phyloP scores from a whole-genome alignment of 2,113 vertebrate species.

The Malaclemys terrapin region DNA sequence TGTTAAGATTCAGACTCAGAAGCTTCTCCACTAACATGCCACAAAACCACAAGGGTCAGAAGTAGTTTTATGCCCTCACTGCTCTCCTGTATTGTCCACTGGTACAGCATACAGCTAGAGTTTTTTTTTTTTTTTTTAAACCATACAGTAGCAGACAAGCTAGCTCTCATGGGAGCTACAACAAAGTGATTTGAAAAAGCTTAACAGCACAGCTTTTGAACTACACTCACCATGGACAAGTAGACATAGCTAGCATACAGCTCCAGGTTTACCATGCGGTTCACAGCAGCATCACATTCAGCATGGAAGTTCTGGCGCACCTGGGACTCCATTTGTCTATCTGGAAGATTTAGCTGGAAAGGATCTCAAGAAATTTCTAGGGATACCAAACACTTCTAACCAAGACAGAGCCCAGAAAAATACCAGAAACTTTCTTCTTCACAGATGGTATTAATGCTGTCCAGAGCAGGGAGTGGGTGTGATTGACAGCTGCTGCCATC shows the following conservation, averaged over 20 bases:
- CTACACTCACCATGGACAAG: conserved; percentile 80
- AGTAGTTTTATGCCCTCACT: neutral
- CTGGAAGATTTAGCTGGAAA: neutral
- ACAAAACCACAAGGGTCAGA: neutral
- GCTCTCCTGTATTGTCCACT: neutral
- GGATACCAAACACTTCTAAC: conserved; percentile 71
- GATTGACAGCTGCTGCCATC: neutral
- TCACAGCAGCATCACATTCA: conserved; percentile 81
- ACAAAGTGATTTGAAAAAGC: neutral
- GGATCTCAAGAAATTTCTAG: neutral
- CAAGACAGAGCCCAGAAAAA: conserved; percentile 76
- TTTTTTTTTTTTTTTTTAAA: too few relatives aligned
- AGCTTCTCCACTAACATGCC: neutral
- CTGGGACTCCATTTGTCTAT: conserved; percentile 73
- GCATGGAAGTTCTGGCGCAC: conserved; percentile 82
- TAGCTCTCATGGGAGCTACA: neutral
- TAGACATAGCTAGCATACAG: conserved; percentile 81
- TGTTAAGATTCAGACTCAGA: neutral
- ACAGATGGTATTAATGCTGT: neutral
- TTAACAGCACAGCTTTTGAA: neutral
- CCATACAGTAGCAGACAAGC: neutral
- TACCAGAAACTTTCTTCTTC: rapidly evolving
- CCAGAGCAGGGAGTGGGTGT: neutral
- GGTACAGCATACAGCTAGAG: neutral
- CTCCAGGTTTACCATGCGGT: conserved; percentile 84